Evolutionary conservation across 2,888 invertebrate species (phyloP).

Genomic region (Magallana nippona): DNA sequence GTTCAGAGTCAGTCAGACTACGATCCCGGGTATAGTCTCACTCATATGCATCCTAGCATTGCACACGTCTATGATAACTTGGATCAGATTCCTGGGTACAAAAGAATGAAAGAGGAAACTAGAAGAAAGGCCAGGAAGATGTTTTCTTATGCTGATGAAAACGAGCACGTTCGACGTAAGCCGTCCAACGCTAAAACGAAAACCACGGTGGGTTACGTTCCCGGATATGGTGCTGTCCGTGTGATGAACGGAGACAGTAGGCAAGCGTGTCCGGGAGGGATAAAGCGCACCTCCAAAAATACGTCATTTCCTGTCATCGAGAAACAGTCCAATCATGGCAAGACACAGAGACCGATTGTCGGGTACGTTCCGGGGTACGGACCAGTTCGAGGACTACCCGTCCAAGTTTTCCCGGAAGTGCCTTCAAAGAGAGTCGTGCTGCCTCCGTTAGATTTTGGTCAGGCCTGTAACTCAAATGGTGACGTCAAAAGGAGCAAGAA

Average conservation of each 20-base stretch:
- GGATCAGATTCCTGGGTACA: no score
- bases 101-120: no score
- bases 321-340: not conserved
- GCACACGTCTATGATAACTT: no score
- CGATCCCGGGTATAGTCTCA: no score
- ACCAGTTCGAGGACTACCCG: not conserved
- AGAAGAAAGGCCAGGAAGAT: not conserved
- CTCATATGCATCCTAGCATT: no score
- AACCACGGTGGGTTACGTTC: slow-evolving; percentile 4
- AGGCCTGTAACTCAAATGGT: not conserved
- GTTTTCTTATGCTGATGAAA: not conserved
- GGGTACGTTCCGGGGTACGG: slow-evolving; percentile 6
- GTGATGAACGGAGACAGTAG: not conserved
- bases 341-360: not conserved
- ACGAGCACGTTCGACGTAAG: not conserved
- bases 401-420: not conserved
- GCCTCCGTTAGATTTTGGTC: not conserved
- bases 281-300: not conserved
- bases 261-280: not conserved
- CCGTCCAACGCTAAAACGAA: not conserved
- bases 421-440: not conserved
- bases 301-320: not conserved
- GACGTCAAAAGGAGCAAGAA: not conserved
- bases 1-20: not conserved
- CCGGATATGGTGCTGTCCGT: not conserved